Evolutionary conservation across 2,113 vertebrate genomes (phyloP), one percentile per base, ranked within the genome.

Genomic region (Hylia prasina): DNA sequence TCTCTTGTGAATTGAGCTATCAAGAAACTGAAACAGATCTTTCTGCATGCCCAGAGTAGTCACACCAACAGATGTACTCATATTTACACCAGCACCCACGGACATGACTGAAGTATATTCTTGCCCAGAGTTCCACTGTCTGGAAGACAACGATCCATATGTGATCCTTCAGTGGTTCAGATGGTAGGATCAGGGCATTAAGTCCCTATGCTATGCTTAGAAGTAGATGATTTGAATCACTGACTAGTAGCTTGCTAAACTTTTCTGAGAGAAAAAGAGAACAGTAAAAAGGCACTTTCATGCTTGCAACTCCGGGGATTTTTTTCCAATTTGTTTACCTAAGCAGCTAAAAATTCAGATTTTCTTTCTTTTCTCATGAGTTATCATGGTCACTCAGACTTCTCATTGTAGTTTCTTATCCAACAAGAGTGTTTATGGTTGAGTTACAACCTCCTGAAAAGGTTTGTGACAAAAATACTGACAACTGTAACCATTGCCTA

Each of bases 401-500:
- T 92, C 40, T 78, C 63, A 90, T 64, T 88, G 50, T 64, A 80
- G 27, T 77, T 94, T 73, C 40, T 89, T 90, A 56, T 79, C 8
- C 0, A 6, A 77, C 78, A 81, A 86, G 22, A 51, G 13, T 82
- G 39, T 79, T 87, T 90, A 87, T 66, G 33, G 19, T 47, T 84
- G n/a, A 87, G 28, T 53, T 94, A 78, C 11, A 81, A 63, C 17
- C 83, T 95, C 37, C 83, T 78, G 85, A 96, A 94, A 82, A 73
- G 54, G 56, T 79, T 90, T 94, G 79, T 85, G 80, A 90, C 79
- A 76, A 84, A 92, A 89, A 81, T 80, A 53, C 56, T 91, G 77
- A 42, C 15, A 73, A 56, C 9, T 64, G 48, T 48, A 85, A 83
- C 27, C 45, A 51, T 56, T 77, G 80, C 69, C 31, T 92, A 90